phyloP scores from a whole-genome alignment of 23 tunicate species.

The Ciona savignyi region DNA sequence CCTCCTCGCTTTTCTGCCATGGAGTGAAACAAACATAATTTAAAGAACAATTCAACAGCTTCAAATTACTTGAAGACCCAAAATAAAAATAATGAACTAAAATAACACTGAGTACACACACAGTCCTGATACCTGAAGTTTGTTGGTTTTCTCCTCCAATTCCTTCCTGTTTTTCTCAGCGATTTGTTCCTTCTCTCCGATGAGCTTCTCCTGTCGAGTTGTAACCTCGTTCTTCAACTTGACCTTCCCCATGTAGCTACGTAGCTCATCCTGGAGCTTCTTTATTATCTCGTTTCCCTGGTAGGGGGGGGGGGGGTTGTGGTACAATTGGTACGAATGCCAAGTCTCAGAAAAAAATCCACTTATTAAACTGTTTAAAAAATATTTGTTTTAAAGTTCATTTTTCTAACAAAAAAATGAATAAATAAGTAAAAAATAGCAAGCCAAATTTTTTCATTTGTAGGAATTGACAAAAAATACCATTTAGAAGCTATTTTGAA shows the following conservation, averaged over 20 bases:
- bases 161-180: conserved; percentile 44
- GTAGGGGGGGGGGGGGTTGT: neutral
- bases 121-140: conserved; percentile 23
- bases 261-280: conserved; percentile 64
- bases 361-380: neutral
- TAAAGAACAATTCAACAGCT: neutral
- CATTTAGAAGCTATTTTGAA: neutral
- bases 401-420: neutral
- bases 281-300: conserved; percentile 91
- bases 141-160: conserved; percentile 37
- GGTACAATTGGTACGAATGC: neutral
- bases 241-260: conserved; percentile 73
- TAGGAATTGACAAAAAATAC: neutral
- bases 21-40: neutral
- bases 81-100: neutral
- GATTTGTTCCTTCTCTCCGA: conserved; percentile 58
- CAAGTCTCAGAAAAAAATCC: neutral
- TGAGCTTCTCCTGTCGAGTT: conserved; percentile 74
- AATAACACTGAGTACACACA: too few species aligned
- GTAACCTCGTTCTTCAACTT: conserved; percentile 85
- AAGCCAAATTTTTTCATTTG: neutral
- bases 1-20: conserved; percentile 46
- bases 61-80: neutral
- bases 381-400: neutral
- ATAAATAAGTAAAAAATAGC: neutral